Evolutionary conservation across 1,140 invertebrate species (phyloP).

Genomic region (Condylostylus longicornis): DNA sequence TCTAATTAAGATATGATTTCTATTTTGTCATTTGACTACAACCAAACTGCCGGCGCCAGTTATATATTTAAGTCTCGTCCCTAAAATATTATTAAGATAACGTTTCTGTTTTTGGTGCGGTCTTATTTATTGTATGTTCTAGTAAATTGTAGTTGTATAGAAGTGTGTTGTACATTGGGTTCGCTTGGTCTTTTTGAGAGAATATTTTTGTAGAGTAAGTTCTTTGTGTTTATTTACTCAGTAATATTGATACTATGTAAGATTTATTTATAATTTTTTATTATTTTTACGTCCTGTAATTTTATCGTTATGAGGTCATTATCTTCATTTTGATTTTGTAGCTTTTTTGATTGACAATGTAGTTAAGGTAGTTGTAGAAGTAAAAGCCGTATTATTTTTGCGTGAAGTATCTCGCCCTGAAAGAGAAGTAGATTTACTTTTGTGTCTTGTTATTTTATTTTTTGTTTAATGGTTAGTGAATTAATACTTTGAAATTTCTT

Average conservation of each 20-base stretch:
- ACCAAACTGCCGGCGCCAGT: too few relatives aligned
- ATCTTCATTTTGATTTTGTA: background rate
- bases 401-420: background rate
- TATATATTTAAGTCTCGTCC: background rate
- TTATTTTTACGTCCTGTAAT: background rate
- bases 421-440: background rate
- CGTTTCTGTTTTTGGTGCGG: too few relatives aligned
- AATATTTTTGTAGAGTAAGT: too few relatives aligned
- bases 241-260: too few relatives aligned
- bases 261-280: background rate
- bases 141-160: background rate
- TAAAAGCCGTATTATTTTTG: background rate
- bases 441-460: background rate
- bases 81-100: background rate
- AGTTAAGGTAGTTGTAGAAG: background rate
- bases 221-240: too few relatives aligned
- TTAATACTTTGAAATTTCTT: background rate
- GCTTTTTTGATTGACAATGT: background rate
- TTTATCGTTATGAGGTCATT: background rate
- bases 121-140: background rate
- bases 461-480: background rate
- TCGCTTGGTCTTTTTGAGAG: too few relatives aligned
- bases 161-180: background rate
- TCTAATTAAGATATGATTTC: background rate
- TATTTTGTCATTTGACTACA: background rate